Evolutionary conservation across 2,888 invertebrate genomes (phyloP).

Genomic region (Pachliopta kotzebuea): DNA sequence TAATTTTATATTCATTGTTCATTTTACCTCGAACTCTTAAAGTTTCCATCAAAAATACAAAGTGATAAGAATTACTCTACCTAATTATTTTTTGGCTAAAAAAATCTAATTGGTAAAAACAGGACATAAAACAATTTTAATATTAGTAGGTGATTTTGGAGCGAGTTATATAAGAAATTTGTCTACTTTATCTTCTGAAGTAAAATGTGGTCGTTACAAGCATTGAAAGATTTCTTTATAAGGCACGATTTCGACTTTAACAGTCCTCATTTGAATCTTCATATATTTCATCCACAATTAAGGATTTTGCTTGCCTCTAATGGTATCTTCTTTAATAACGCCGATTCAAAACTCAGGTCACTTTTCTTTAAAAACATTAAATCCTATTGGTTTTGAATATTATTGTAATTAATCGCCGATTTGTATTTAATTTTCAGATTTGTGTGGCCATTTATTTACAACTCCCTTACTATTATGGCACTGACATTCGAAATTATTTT

Average conservation of each 20-base stretch:
- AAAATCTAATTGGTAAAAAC: no score
- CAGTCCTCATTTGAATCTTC: constrained; percentile 42
- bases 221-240: constrained; percentile 40
- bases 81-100: no score
- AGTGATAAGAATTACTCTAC: no score
- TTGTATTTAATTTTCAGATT: constrained; percentile 36
- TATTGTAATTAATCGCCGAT: neutral
- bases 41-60: no score
- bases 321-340: constrained; percentile 54
- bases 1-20: no score
- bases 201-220: constrained; percentile 36
- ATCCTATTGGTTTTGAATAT: neutral
- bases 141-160: no score
- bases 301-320: constrained; percentile 43
- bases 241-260: constrained; percentile 48
- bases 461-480: constrained; percentile 35
- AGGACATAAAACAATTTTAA: no score
- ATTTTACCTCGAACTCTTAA: no score
- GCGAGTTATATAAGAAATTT: no score
- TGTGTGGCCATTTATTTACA: constrained; percentile 43
- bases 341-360: constrained; percentile 49
- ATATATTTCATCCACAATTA: constrained; percentile 58
- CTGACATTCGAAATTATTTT: constrained; percentile 42
- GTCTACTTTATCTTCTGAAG: no score
- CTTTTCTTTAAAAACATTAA: neutral